These are phyloP conservation scores for Hartigia nigra DNA, from an alignment of 2,888 invertebrate species.

Conservation along the genomic window DNA sequence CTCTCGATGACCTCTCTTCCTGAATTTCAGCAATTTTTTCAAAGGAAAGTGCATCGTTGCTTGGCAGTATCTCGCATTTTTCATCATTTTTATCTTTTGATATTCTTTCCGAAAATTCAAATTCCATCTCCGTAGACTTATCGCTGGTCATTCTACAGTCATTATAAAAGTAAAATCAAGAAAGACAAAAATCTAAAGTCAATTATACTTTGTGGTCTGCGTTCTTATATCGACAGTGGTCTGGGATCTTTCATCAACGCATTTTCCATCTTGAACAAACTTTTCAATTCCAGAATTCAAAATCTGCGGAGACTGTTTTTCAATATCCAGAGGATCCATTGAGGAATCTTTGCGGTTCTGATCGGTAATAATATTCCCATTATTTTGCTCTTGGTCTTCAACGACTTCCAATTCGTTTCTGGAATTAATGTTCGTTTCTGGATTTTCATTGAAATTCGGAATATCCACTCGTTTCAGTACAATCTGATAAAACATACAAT, in stretches of 20 bases:
- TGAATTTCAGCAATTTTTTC: background rate
- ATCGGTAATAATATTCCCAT: background rate
- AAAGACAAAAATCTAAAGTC: background rate
- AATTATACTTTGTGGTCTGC: background rate
- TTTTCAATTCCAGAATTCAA: background rate
- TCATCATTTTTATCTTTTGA: background rate
- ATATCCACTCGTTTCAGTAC: background rate
- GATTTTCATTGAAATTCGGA: background rate
- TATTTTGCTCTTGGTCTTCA: background rate
- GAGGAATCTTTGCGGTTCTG: background rate
- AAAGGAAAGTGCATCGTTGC: background rate
- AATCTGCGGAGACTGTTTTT: background rate
- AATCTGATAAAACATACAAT: background rate
- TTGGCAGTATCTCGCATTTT: background rate
- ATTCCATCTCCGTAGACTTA: background rate
- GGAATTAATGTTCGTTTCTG: background rate
- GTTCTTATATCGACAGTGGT: background rate
- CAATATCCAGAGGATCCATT: background rate
- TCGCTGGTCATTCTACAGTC: background rate
- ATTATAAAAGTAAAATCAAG: background rate
- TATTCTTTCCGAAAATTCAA: background rate
- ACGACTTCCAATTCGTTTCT: background rate
- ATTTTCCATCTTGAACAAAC: background rate
- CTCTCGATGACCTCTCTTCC: background rate
- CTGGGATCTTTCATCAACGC: background rate